Conservation (phyloP, 2,113 vertebrate species). For the Hoplias malabaricus region DNA sequence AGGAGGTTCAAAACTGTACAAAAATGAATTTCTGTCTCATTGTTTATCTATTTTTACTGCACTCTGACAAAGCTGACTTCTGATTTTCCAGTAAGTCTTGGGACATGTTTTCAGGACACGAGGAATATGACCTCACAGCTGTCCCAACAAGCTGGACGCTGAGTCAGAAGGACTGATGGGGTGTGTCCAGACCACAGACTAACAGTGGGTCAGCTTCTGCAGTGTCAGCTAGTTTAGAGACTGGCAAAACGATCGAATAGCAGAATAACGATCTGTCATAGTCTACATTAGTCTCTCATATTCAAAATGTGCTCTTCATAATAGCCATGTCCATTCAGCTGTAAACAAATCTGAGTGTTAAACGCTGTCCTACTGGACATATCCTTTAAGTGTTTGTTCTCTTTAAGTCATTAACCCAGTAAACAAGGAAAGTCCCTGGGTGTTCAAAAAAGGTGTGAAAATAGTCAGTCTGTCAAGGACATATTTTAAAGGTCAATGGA, state of each 20-base stretch:
- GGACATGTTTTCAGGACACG: background rate
- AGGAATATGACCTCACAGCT: background rate
- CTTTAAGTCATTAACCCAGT: too few species aligned
- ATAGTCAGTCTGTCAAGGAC: too few species aligned
- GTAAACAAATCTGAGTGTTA: background rate
- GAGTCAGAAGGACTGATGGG: background rate
- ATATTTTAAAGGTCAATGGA: too few species aligned
- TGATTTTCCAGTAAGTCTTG: background rate
- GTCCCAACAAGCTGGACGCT: background rate
- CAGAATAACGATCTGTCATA: too few species aligned
- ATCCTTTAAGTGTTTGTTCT: background rate
- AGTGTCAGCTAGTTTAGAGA: constrained; percentile 17
- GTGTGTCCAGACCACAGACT: background rate
- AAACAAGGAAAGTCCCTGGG: too few species aligned
- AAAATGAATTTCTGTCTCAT: background rate
- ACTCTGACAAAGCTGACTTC: background rate
- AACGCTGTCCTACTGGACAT: background rate
- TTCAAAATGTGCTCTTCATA: background rate
- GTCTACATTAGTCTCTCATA: background rate
- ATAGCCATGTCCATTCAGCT: background rate
- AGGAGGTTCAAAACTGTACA: too few species aligned
- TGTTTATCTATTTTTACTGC: background rate
- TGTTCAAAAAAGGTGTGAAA: too few species aligned
- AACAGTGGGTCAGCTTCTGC: background rate
- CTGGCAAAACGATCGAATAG: too few species aligned